Percentiles rank a stretch among this genome's conserved stretches.
Evolutionary conservation across 2,797 vertebrate species (phyloP).

Genomic region (Tympanoctomys barrerae): DNA sequence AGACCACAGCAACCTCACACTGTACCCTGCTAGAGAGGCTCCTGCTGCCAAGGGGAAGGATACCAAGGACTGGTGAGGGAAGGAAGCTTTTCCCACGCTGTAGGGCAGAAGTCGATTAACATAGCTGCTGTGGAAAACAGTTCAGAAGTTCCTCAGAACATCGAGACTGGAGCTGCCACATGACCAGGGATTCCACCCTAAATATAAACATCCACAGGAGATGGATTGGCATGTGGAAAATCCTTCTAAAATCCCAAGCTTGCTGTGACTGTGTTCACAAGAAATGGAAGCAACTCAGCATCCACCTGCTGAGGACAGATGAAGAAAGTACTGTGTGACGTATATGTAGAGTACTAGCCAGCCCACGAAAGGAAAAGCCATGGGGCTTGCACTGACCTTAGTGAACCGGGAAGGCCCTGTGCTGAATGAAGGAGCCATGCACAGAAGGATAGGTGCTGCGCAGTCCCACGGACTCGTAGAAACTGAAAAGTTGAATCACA

Average conservation of each 20-base stretch:
- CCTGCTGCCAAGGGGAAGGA: not conserved
- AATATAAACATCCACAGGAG: not conserved
- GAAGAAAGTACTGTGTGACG: too few species aligned
- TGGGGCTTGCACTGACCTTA: not conserved
- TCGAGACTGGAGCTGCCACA: too few species aligned
- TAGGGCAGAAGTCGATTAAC: not conserved
- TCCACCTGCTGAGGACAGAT: not conserved
- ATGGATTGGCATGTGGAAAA: not conserved
- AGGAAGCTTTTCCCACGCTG: too few species aligned
- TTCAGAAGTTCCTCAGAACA: not conserved
- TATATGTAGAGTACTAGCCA: not conserved
- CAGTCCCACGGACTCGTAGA: accelerated
- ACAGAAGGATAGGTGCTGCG: not conserved
- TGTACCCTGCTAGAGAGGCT: not conserved
- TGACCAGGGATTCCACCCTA: not conserved
- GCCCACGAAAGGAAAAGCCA: not conserved
- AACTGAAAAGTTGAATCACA: not conserved
- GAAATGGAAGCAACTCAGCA: not conserved
- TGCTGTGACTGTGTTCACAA: not conserved
- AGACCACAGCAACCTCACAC: not conserved
- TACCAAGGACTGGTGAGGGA: not conserved
- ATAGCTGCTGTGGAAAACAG: too few species aligned
- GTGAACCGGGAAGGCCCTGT: not conserved
- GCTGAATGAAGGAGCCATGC: not conserved
- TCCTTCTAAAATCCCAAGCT: not conserved